Evolutionary conservation across 1,140 invertebrate species (phyloP).

Genomic region (Drosophila melanica): DNA sequence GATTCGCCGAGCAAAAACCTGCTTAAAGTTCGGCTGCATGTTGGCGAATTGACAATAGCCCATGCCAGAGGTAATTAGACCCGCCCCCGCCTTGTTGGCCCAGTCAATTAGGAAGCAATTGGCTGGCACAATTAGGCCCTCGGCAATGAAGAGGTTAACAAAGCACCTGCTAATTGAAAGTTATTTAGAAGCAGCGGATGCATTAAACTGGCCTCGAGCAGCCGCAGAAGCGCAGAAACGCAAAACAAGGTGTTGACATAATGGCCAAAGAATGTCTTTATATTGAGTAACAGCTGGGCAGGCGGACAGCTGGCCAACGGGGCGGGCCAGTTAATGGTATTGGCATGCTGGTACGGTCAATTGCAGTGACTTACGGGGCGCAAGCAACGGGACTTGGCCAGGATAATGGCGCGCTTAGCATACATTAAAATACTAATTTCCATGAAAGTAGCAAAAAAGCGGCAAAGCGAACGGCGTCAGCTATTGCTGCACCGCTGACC

Average conservation of each 20-base stretch:
- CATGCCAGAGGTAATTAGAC: conserved; percentile 38
- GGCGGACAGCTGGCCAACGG: background rate
- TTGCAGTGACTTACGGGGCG: conserved; percentile 49
- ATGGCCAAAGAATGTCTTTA: conserved; percentile 43
- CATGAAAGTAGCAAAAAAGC: conserved; percentile 68
- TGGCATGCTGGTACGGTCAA: conserved; percentile 32
- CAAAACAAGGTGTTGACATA: conserved; percentile 15
- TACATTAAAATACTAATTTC: conserved; percentile 83
- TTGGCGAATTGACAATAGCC: conserved; percentile 44
- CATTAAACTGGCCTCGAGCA: conserved; percentile 31
- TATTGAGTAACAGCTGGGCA: conserved; percentile 43
- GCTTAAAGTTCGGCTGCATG: background rate
- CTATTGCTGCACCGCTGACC: background rate
- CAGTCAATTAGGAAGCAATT: conserved; percentile 58
- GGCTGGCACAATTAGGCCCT: conserved; percentile 26
- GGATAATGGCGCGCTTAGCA: conserved; percentile 79
- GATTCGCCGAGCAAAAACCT: too few species aligned
- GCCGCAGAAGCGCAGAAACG: conserved; percentile 3
- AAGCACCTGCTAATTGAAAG: conserved; percentile 73
- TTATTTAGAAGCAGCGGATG: conserved; percentile 60
- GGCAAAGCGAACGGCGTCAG: conserved; percentile 36
- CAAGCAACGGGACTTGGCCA: conserved; percentile 55
- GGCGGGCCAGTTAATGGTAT: conserved; percentile 39
- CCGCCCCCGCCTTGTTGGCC: conserved; percentile 12
- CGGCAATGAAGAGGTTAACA: conserved; percentile 4